phyloP scores from a whole-genome alignment of 2,113 vertebrate genomes.

The Rhizomys pruinosus region DNA sequence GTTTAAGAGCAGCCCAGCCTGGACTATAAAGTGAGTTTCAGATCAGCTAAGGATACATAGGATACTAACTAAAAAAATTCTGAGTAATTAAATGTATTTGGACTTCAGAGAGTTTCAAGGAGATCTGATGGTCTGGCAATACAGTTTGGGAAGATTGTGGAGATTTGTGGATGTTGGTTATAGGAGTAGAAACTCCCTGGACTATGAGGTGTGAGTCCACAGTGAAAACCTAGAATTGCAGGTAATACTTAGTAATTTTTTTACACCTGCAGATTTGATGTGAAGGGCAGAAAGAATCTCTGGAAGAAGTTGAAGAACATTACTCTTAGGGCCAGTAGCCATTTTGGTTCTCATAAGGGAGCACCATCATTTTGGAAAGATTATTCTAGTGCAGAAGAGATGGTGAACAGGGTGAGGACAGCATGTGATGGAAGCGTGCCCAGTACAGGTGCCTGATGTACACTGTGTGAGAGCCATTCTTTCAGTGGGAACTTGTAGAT shows the following conservation, averaged over 20 bases:
- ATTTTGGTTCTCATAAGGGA: background rate
- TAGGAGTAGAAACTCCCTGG: background rate
- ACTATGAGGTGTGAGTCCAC: background rate
- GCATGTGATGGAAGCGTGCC: background rate
- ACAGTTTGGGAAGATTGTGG: background rate
- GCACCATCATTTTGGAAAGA: background rate
- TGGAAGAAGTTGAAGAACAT: background rate
- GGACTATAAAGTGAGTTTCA: background rate
- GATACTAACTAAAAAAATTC: background rate
- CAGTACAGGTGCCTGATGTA: background rate
- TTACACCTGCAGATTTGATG: background rate
- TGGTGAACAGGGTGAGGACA: background rate
- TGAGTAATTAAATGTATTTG: background rate
- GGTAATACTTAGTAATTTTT: background rate
- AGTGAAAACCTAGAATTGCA: background rate
- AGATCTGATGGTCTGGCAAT: constrained; percentile 18
- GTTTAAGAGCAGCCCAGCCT: background rate
- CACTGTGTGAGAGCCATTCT: background rate
- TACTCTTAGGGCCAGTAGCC: background rate
- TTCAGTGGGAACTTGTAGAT: background rate
- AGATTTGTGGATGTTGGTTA: background rate
- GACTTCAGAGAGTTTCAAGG: background rate
- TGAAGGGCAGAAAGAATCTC: background rate
- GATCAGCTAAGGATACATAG: background rate
- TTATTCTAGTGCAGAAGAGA: background rate